Percentiles rank a stretch among this genome's conserved stretches.
These are phyloP conservation scores for Arizona elegans DNA, from an alignment of 2,113 vertebrate genomes.

Conservation along the genomic window DNA sequence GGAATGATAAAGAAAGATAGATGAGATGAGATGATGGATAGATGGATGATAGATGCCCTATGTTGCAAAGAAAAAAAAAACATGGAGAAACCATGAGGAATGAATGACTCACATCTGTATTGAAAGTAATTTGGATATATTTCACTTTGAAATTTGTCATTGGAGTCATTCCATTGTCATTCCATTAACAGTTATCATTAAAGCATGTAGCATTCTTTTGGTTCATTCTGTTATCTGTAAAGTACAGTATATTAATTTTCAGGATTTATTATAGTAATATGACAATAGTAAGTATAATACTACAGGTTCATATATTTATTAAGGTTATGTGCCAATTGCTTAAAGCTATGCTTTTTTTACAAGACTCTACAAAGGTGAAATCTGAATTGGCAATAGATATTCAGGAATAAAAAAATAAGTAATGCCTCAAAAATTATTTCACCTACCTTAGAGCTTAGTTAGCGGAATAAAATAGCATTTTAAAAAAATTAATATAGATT, in stretches of 20 bases:
- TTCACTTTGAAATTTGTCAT: constrained; percentile 53
- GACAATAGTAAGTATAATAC: constrained; percentile 59
- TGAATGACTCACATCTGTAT: neutral
- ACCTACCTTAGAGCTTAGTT: constrained; percentile 55
- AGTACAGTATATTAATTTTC: constrained; percentile 74
- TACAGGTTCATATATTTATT: constrained; percentile 57
- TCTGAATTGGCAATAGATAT: constrained; percentile 58
- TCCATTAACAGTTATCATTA: constrained; percentile 66
- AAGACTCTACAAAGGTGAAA: constrained; percentile 59
- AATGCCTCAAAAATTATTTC: constrained; percentile 48
- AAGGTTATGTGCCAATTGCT: constrained; percentile 56
- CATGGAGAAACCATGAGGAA: neutral
- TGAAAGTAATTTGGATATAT: neutral
- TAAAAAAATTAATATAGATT: neutral
- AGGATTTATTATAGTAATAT: constrained; percentile 69
- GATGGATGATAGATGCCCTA: neutral
- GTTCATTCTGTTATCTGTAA: constrained; percentile 66
- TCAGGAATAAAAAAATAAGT: constrained; percentile 39
- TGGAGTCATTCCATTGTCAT: constrained; percentile 23
- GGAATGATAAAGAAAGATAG: neutral
- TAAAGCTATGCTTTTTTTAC: constrained; percentile 56
- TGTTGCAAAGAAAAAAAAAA: neutral
- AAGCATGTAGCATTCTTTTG: constrained; percentile 59
- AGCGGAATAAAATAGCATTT: constrained; percentile 7
- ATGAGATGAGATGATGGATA: neutral